Evolutionary conservation across 2,113 vertebrate genomes (phyloP), one percentile per base, ranked within the genome.

Genomic region (Cyanoderma ruficeps): DNA sequence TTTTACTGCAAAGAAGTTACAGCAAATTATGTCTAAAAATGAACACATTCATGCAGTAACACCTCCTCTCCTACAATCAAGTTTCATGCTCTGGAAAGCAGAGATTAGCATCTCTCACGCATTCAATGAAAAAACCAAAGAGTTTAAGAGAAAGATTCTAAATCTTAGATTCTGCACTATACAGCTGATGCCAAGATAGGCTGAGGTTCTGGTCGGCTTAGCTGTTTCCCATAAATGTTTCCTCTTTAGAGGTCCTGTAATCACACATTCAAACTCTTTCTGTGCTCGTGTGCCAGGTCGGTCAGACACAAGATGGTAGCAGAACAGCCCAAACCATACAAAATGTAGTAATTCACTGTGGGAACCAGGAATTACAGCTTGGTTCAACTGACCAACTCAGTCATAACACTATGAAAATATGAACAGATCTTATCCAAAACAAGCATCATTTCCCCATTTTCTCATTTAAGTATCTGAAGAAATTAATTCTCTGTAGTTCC

Each of bases 1-100:
- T 42, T 97, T 95, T 86, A 97, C 50, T 74, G 75, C 31, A 69
- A 71, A 90, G 74, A 89, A 87, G 25, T 85, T 93, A 79, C 24
- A 77, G 63, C 50, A 76, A 96, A 93, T 89, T 82, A 53, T 53
- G 57, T 85, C 67, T 96, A 85, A 91, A 96, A 96, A 94, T 69
- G 78, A 94, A 91, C 49, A 83, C 17, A n/a, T 83, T 61, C 55
- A 87, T 87, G 63, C 81, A 93, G 55, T 57, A 93, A 97, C 93
- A 91, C 70, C 84, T 95, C 78, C 61, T 65, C 70, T 79, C 78
- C 67, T 89, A 85, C 89, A 93, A 79, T 69, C 65, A 89, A 91
- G 74, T 96, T 96, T 60, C 50, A 91, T 70, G 84, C 78, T 85
- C 81, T 61, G 63, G 72, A 95, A 70, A 95, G 57, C 57, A 79